Percentiles rank a stretch among this genome's conserved stretches.
Conservation (phyloP, 2,888 invertebrate genomes). For the Drosophila niveifrons region DNA sequence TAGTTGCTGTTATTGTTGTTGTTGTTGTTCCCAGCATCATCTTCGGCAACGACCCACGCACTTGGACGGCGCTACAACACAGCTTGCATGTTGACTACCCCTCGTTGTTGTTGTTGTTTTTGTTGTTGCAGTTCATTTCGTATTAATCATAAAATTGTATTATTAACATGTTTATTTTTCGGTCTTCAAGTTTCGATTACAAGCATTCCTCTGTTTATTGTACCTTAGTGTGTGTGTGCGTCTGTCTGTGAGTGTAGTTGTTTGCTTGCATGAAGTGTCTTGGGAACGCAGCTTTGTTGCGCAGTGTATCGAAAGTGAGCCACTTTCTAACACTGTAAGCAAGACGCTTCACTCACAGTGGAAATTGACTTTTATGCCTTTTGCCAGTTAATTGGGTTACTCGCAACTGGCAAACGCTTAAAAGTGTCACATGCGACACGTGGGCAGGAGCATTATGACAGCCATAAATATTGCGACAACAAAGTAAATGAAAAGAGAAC, state of each 20-base stretch:
- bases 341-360: constrained; percentile 40
- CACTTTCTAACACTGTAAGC: constrained; percentile 70
- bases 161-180: constrained; percentile 81
- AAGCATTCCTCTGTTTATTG: constrained; percentile 66
- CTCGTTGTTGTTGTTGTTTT: constrained; percentile 20
- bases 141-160: constrained; percentile 81
- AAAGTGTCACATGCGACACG: constrained; percentile 47
- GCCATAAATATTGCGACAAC: constrained; percentile 41
- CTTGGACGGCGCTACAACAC: constrained; percentile 71
- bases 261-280: constrained; percentile 23
- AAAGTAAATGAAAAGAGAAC: constrained; percentile 37
- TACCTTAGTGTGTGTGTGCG: constrained; percentile 15
- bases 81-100: constrained; percentile 61
- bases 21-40: constrained; percentile 60
- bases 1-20: constrained; percentile 23
- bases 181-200: constrained; percentile 79
- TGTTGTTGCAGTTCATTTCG: constrained; percentile 69
- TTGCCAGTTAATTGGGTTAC: constrained; percentile 67
- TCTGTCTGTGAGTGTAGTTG: constrained; percentile 15
- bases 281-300: constrained; percentile 66
- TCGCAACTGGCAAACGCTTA: constrained; percentile 43
- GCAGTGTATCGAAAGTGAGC: constrained; percentile 74
- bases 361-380: constrained; percentile 57
- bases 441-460: constrained; percentile 46
- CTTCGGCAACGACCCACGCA: constrained; percentile 67